Conservation (phyloP, 2,888 invertebrate species). For the Ametastegia equiseti region DNA sequence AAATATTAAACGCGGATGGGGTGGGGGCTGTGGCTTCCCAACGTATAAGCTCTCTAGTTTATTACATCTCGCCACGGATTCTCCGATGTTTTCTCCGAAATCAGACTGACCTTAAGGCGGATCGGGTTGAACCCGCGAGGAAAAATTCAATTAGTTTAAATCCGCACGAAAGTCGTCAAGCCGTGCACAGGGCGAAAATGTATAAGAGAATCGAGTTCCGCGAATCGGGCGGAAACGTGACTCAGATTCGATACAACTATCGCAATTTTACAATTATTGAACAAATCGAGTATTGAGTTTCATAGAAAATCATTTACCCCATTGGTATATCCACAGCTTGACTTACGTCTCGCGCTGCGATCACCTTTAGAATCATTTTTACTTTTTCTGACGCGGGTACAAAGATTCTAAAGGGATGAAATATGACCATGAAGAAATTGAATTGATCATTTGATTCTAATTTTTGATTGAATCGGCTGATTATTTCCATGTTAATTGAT, state of each 20-base stretch:
- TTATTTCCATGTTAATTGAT: not conserved
- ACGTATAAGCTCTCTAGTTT: constrained; percentile 15
- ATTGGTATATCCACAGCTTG: not conserved
- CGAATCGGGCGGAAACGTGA: not conserved
- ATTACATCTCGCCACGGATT: not conserved
- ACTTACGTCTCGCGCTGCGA: no score
- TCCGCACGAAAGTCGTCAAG: not conserved
- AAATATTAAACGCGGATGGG: not conserved
- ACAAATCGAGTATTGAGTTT: not conserved
- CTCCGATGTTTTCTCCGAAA: not conserved
- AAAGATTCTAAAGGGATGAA: no score
- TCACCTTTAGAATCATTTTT: no score
- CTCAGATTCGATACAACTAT: not conserved
- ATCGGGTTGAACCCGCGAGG: not conserved
- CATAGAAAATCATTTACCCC: not conserved
- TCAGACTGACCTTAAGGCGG: not conserved
- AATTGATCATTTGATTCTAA: no score
- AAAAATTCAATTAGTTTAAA: not conserved
- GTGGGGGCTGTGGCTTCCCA: not conserved
- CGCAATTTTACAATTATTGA: not conserved
- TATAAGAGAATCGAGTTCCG: not conserved
- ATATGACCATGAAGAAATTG: no score
- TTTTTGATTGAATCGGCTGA: not conserved
- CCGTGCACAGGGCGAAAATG: not conserved
- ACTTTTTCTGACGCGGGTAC: no score